Conservation (phyloP, 2,888 invertebrate genomes). For the Tetragonula carbonaria region DNA sequence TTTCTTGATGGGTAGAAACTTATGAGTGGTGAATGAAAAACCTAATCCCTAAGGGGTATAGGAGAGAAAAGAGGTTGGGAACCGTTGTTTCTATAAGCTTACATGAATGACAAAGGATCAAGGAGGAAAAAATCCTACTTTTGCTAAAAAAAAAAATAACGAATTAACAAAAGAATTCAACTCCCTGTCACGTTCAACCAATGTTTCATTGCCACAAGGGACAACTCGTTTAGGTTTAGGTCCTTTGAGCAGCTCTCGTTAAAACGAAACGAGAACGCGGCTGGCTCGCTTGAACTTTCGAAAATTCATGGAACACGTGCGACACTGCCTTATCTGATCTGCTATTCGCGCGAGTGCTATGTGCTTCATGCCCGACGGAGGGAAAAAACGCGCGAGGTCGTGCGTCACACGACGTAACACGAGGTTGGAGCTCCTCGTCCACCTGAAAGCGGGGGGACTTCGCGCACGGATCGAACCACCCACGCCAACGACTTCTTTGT, state of each 20-base stretch:
- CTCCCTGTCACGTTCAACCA: background rate
- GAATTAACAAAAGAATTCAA: background rate
- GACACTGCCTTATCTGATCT: conserved; percentile 55
- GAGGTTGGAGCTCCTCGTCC: background rate
- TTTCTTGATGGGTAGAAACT: too few species aligned
- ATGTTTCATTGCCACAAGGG: background rate
- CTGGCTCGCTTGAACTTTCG: conserved; percentile 13
- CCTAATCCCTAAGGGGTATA: too few species aligned
- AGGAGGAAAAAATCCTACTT: too few species aligned
- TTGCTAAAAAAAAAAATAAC: background rate
- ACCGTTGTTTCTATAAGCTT: too few species aligned
- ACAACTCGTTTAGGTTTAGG: too few species aligned
- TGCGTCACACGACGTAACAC: conserved; percentile 22
- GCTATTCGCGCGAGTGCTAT: conserved; percentile 39
- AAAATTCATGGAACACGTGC: conserved; percentile 48
- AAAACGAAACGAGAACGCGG: background rate
- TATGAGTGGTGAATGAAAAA: too few species aligned
- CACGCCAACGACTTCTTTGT: background rate
- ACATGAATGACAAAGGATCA: too few species aligned
- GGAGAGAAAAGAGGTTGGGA: too few species aligned
- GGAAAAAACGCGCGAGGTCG: conserved; percentile 51
- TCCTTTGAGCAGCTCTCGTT: too few species aligned
- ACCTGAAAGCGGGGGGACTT: conserved; percentile 16
- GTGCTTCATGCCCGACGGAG: conserved; percentile 31
- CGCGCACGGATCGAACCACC: background rate